phyloP scores from a whole-genome alignment of 2,113 vertebrate species.

The Phalacrocorax carbo region DNA sequence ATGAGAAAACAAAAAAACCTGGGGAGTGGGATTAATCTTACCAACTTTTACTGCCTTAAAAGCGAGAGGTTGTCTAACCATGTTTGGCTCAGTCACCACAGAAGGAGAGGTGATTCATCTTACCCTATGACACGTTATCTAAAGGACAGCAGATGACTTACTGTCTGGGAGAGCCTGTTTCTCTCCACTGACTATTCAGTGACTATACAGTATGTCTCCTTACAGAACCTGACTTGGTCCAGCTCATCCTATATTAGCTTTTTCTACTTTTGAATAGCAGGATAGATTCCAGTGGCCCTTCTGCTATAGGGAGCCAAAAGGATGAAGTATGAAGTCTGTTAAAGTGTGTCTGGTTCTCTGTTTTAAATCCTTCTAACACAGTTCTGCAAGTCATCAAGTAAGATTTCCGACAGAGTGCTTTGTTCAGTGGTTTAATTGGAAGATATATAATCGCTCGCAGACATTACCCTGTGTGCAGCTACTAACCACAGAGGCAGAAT shows the following conservation, averaged over 20 bases:
- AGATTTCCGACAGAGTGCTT: background rate
- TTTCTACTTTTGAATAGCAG: background rate
- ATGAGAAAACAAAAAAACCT: background rate
- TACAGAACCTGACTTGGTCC: background rate
- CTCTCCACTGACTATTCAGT: background rate
- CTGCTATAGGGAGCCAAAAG: background rate
- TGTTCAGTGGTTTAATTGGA: background rate
- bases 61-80: background rate
- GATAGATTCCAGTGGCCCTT: background rate
- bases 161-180: background rate
- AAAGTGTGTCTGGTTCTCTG: background rate
- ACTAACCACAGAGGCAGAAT: background rate
- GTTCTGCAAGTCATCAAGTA: background rate
- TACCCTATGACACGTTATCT: background rate
- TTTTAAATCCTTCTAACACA: background rate
- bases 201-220: background rate
- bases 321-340: background rate
- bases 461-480: background rate
- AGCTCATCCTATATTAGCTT: background rate
- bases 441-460: background rate
- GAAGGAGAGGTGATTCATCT: slow-evolving; percentile 11
- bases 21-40: background rate
- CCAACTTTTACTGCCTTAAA: background rate
- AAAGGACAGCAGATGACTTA: background rate
- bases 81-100: background rate